Base-by-base conservation (phyloP, 2,888 invertebrate genomes). In the Phorcus lineatus region DNA sequence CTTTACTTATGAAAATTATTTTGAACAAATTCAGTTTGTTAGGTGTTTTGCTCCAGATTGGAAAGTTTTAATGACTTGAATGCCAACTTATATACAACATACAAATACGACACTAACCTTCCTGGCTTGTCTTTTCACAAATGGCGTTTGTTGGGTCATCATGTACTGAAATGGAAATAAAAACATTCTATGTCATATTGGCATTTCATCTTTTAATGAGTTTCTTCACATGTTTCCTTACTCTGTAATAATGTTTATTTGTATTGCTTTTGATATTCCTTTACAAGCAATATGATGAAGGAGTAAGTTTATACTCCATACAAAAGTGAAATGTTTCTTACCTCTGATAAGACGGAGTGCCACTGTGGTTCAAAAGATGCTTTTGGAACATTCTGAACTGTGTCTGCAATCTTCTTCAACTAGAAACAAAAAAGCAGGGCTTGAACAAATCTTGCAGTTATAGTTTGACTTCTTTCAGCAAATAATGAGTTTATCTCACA, bases 111-210 rank as follows among this genome's bases (percentile, higher is more conserved):
- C 16, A 19, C 57, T 81, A 81, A 92, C 92, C 91, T 99, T 99
- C 78, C 99, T 95, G 0, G 94, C 94, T 95, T 98, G 98, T 87
- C 98, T 95, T 82, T 95, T 95, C 0, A 97, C 95, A 89, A 95
- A 95, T 11, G 98, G 97, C n/a, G 97, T 97, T 91, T 97, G 97
- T 86, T 96, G 96, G 76, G 97, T 96, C 97, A 98, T 98, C 97
- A 98, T 97, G 91, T 97, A 98, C 90, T 91, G 86, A 16, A 88
- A 87, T 66, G 28, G 55, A 9, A 77, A 62, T 66, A 74, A 53
- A 76, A 19, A 2, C 17, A 17, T 0, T 31, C 13, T 28, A 47
- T 47, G 36, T 36, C 3, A 36, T 36, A n/a, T n/a, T n/a, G n/a
- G n/a, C n/a, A n/a, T n/a, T n/a, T n/a, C n/a, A n/a, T n/a, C n/a